Evolutionary conservation across 2,888 invertebrate genomes (phyloP), one percentile per base, ranked within the genome.

Genomic region (Eristalinus sepulchralis): DNA sequence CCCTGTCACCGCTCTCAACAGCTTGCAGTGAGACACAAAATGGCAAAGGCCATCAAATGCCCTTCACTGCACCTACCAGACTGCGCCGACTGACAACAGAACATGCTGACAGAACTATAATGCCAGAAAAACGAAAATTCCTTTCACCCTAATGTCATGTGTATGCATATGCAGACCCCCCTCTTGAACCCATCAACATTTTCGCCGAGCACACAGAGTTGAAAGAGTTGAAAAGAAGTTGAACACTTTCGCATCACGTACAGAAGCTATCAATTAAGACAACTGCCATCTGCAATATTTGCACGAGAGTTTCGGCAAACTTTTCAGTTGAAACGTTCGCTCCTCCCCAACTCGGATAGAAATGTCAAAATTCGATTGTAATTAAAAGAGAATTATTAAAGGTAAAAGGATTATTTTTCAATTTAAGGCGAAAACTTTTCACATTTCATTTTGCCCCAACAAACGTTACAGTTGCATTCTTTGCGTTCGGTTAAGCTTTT

Each of bases 321-420:
- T 71, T 71, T 62, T 62, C 39, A 47, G 4, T 47, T 22, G 10
- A 70, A 70, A 57, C 39, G 31, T 39, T 39, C 17, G 22, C 36
- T 60, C 60, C 33, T 34, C 20, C 17, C 5, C 47, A 17, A 47
- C 47, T 47, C 8, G 63, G 13, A 36, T 67, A 11, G 72, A 77
- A 71, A 27, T 75, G 64, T 80, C 68, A 47, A 82, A 82, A 73
- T 68, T 31, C 59, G 81, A 81, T 71, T 76, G 39, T 72, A 81
- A 85, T 85, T 81, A 81, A 72, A 67, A 39, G 47, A 78, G 17
- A 47, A 39, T 67, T 67, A 60, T 67, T 80, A 73, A 80, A 60
- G 17, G 33, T 47, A 57, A 34, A 47, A 57, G 11, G 63, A 78
- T 39, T 81, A 36, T 64, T 82, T 85, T 72, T 77, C 81, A 80